A percentile compares a stretch with the other conserved stretches of the same genome.
These are phyloP conservation scores for Caenorhabditis sinica DNA, from an alignment of 2,888 invertebrate species.

Conservation along the genomic window DNA sequence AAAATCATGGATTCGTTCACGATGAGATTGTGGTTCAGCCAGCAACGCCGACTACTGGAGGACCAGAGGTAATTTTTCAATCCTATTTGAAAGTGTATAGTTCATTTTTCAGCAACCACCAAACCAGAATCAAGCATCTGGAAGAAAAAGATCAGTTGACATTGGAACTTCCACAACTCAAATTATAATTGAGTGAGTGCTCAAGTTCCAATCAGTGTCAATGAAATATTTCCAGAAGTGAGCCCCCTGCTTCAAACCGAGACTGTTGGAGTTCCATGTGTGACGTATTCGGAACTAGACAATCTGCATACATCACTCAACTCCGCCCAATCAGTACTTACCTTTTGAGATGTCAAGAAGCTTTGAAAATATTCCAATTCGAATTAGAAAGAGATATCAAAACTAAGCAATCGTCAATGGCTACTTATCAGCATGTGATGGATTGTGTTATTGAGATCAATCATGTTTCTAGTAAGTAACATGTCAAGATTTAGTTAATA, in stretches of 20 bases:
- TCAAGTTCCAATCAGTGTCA: neutral
- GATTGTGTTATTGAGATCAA: constrained; percentile 63
- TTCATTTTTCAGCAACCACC: constrained; percentile 14
- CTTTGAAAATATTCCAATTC: constrained; percentile 66
- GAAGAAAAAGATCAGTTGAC: constrained; percentile 49
- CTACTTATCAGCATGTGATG: constrained; percentile 51
- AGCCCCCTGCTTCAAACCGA: constrained; percentile 40
- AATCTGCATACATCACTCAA: constrained; percentile 69
- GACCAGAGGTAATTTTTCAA: constrained; percentile 4
- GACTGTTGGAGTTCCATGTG: constrained; percentile 71
- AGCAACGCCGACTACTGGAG: constrained; percentile 8
- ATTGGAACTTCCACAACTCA: constrained; percentile 60
- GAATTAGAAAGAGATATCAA: constrained; percentile 69
- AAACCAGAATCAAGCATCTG: neutral
- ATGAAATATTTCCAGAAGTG: constrained; percentile 40
- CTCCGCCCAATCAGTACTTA: constrained; percentile 70
- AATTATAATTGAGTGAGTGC: constrained; percentile 55
- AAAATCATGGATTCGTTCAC: constrained; percentile 57
- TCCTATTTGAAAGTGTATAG: neutral
- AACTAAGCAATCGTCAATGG: constrained; percentile 49
- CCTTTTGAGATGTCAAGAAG: constrained; percentile 68
- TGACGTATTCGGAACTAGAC: constrained; percentile 76
- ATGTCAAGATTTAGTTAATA: neutral
- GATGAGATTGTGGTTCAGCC: constrained; percentile 28
- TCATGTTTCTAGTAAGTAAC: constrained; percentile 57